Conservation (phyloP, 2,888 invertebrate species). For the Apodemia duryi region DNA sequence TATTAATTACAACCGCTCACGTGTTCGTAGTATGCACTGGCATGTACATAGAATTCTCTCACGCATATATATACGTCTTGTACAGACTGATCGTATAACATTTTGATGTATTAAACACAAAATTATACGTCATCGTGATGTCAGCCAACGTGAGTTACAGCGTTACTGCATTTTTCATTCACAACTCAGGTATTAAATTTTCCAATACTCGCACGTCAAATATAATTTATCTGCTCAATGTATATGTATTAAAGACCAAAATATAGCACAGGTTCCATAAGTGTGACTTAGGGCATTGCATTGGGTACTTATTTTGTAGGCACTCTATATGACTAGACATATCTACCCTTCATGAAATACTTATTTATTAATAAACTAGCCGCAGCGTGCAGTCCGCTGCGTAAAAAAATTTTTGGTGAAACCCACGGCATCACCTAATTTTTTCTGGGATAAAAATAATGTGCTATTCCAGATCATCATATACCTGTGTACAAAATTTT, state of each 20-base stretch:
- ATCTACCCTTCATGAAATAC: no score
- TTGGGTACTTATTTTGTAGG: no score
- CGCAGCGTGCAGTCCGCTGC: no score
- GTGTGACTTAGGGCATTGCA: not conserved
- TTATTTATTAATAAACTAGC: no score
- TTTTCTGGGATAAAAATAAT: no score
- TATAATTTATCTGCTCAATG: not conserved
- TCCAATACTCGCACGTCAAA: not conserved
- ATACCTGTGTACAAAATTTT: no score
- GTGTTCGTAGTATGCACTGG: conserved; percentile 15
- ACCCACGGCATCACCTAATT: no score
- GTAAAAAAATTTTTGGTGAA: no score
- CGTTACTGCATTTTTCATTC: not conserved
- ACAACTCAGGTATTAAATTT: not conserved
- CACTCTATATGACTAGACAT: no score
- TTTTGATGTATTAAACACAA: not conserved
- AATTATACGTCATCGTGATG: conserved; percentile 3
- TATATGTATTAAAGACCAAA: not conserved
- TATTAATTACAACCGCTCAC: not conserved
- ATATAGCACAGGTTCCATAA: not conserved
- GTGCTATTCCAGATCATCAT: no score
- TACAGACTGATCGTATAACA: not conserved
- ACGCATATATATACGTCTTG: conserved; percentile 23
- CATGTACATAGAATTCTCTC: conserved; percentile 18
- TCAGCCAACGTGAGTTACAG: not conserved